Evolutionary conservation across 2,113 vertebrate genomes (phyloP), one percentile per base, ranked within the genome.

Genomic region (Epinephelus fuscoguttatus): DNA sequence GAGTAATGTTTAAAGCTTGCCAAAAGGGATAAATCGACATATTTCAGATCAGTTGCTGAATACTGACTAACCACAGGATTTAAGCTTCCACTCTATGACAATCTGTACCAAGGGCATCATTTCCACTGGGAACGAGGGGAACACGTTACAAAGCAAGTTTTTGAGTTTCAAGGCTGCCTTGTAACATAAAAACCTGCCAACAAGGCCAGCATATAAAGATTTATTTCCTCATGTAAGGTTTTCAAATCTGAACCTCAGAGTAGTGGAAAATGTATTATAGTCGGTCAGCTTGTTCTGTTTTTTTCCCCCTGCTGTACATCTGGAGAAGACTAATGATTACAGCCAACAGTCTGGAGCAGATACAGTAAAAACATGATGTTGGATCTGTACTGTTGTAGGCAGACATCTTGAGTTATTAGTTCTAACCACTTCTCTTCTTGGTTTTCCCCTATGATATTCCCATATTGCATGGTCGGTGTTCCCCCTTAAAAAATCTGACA

Each of bases 1-100:
- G 37, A 78, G 61, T 42, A 40, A 75, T 64, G 61, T 63, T 64
- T 72, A 57, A 81, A 83, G 45, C 60, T 76, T 18, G 40, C 37
- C 42, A 47, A 68, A 49, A 55, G 47, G 14, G 6, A 50, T 40
- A 68, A 10, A 56, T 77, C 3, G 2, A 63, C 63, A 55, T 50
- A 7, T 18, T 14, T 42, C 25, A 75, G 49, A 76, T 70, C 49
- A 59, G n/a, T 52, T 70, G 21, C 23, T 68, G 23, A 69, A 55
- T 33, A 61, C 27, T 30, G 23, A 53, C 49, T 4, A 17, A 55
- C 14, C 33, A 17, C 49, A 57, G 30, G 33, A 74, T 74, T 42
- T 33, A n/a, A 55, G 33, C 33, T 6, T 37, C 33, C 5, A 6
- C 33, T 45, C 10, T 45, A 12, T 45, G 10, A 45, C 42, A 45